A percentile compares a stretch with the other conserved stretches of the same genome.
Conservation (phyloP, 2,888 invertebrate species). For the Chrysodeixis includens region DNA sequence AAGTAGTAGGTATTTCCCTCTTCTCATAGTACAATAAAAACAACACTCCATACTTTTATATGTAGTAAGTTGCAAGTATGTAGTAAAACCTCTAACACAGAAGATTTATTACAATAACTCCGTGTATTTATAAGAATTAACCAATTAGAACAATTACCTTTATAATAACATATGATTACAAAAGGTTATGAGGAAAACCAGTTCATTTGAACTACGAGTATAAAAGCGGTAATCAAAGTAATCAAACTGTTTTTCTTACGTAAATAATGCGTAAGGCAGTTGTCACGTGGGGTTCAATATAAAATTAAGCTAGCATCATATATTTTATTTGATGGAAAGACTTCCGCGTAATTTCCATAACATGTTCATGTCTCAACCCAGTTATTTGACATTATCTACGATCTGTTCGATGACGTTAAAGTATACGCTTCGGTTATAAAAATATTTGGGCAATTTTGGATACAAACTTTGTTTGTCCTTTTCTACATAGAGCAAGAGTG, state of each 20-base stretch:
- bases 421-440: neutral
- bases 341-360: neutral
- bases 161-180: neutral
- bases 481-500: neutral
- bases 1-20: neutral
- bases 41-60: too few relatives aligned
- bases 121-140: neutral
- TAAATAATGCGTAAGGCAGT: neutral
- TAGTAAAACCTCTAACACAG: neutral
- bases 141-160: neutral
- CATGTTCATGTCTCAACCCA: neutral
- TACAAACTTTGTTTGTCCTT: neutral
- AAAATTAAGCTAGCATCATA: neutral
- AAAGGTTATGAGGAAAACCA: neutral
- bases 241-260: neutral
- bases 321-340: neutral
- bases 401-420: neutral
- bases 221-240: neutral
- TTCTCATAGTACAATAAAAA: too few relatives aligned
- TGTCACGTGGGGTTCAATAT: neutral
- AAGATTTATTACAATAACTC: neutral
- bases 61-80: too few relatives aligned
- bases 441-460: neutral
- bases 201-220: neutral
- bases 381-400: slow-evolving; percentile 4